Evolutionary conservation across 2,797 vertebrate species (phyloP).

Genomic region (Parauchenoglanis punctatus): DNA sequence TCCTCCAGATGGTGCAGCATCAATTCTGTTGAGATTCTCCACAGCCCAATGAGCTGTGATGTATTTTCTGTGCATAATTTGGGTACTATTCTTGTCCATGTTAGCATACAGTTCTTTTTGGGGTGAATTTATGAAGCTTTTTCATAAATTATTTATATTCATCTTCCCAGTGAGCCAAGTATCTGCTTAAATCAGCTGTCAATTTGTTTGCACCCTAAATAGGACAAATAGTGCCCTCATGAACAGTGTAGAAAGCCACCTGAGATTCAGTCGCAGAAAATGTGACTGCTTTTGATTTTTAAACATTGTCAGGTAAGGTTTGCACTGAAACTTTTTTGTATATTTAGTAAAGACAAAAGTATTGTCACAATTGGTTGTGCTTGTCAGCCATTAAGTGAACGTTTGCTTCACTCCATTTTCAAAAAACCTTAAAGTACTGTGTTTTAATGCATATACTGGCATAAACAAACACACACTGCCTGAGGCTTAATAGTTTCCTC

Average conservation of each 20-base stretch:
- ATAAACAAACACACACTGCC: neutral
- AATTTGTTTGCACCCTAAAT: neutral
- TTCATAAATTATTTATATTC: neutral
- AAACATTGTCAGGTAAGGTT: neutral
- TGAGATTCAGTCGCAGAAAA: neutral
- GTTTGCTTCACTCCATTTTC: neutral
- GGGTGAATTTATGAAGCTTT: neutral
- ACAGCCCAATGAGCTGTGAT: neutral
- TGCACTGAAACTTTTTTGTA: neutral
- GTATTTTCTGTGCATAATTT: neutral
- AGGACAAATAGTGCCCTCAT: neutral
- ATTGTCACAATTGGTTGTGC: neutral
- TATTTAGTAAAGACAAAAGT: neutral
- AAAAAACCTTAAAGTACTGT: neutral
- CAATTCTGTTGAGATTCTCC: neutral
- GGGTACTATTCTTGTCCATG: neutral
- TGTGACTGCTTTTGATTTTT: neutral
- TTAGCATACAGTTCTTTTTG: neutral
- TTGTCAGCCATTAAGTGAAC: neutral
- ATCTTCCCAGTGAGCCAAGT: neutral
- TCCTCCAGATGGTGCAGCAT: no score
- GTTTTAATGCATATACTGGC: neutral
- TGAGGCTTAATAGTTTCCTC: neutral
- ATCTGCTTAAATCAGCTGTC: neutral
- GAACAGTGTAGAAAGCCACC: neutral